Base-by-base conservation (phyloP, 2,797 vertebrate species). In the Pelobates cultripes region DNA sequence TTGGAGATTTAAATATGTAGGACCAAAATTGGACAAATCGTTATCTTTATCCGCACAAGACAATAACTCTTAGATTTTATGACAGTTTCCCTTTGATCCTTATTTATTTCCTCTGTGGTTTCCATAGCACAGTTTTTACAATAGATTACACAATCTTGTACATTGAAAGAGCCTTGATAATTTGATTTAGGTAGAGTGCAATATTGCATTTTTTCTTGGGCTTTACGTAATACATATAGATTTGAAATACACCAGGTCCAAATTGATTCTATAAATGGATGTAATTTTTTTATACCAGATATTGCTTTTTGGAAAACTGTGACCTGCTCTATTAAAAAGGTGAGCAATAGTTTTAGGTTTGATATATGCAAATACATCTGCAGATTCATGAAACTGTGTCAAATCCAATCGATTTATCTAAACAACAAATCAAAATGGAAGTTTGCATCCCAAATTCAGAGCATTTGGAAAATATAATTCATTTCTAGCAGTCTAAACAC, bases 241-340 rank as follows among this genome's bases (percentile, higher is more conserved):
- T 64, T 40, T 17, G 61, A 64, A 64, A 64, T 40, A 64, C 28
- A 64, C 10, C n/a, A 40, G 10, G n/a, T 28, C 61, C 28, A 40
- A 28, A 28, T 64, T 64, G 17, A 40, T 64, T 64, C 61, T 64
- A 64, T 64, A 64, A 64, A 64, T 61, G 17, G n/a, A 64, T 64
- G 28, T 40, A 64, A 13, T 40, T 64, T 64, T 17, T 17, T 57
- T 10, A 64, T 40, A 64, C 3, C n/a, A 64, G 61, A 64, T 64
- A 64, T 64, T 64, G 61, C 61, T 64, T 64, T 64, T 64, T 64
- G 7, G 61, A 64, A 64, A 40, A 28, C n/a, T 64, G n/a, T 10
- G 61, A 64, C 61, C 61, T 64, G 10, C 15, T 61, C 57, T 61
- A 61, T 61, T 61, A 61, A 61, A 61, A 13, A 14, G 61, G n/a